phyloP scores from a whole-genome alignment of 2,113 vertebrate species.

The Prochilodus magdalenae region DNA sequence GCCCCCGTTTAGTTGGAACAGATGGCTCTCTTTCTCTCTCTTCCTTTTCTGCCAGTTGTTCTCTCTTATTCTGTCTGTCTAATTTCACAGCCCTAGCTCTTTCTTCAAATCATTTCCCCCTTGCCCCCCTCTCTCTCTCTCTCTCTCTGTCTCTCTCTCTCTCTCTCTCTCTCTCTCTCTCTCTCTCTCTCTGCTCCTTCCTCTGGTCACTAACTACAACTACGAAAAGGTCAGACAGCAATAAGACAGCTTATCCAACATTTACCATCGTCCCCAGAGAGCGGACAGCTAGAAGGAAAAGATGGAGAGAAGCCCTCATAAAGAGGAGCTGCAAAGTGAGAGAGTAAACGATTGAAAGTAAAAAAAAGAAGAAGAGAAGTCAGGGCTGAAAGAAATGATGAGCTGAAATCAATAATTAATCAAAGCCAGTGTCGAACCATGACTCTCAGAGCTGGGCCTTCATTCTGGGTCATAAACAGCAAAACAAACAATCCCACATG shows the following conservation, averaged over 20 bases:
- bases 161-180: conserved; percentile 38
- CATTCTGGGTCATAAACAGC: too few relatives aligned
- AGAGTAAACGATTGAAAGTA: conserved; percentile 2
- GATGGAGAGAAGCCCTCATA: background rate
- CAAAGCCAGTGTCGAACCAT: background rate
- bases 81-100: background rate
- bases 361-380: conserved; percentile 39
- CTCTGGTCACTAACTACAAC: conserved; percentile 48
- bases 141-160: background rate
- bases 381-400: conserved; percentile 6
- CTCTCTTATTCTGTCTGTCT: too few relatives aligned
- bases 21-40: background rate
- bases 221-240: conserved; percentile 46
- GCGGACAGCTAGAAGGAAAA: conserved; percentile 33
- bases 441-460: too few relatives aligned
- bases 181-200: conserved; percentile 62
- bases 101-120: conserved; percentile 30
- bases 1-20: background rate
- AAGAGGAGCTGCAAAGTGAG: background rate
- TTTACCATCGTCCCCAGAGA: conserved; percentile 41
- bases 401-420: background rate
- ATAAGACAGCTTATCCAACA: conserved; percentile 59
- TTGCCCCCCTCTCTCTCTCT: background rate
- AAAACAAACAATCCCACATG: too few relatives aligned
- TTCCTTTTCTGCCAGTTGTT: background rate